Base-by-base conservation (phyloP, 2,797 vertebrate genomes). In the Coregonus ussuriensis region DNA sequence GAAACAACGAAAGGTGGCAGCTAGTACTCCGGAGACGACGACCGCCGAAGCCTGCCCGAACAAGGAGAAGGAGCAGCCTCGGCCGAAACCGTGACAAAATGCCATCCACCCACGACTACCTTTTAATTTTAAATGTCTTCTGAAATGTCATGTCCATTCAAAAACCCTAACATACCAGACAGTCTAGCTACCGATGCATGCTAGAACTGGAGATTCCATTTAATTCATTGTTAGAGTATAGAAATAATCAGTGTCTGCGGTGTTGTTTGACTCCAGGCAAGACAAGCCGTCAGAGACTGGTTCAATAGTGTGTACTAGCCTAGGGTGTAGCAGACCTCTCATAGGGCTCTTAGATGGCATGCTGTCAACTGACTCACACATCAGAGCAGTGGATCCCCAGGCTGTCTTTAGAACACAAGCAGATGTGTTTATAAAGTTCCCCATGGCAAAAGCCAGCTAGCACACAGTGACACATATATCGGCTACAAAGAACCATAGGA, bases 401-500 rank as follows among this genome's bases (percentile, higher is more conserved):
- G 83, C 76, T 66, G 72, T 76, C 56, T 77, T 71, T 71, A 72
- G 59, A 79, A 87, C 79, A 74, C 74, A 13, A 76, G 35, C 81
- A 82, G 81, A 88, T 87, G 89, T 79, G 82, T 87, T 77, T 65
- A 67, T 77, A 74, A 75, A 51, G 70, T 0, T 3, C 35, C 74
- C 66, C 66, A 7, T 9, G 56, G 72, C 74, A 81, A 75, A 76
- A 16, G 76, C 74, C 72, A 76, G 68, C 83, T 71, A 79, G 86
- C 67, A 52, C 66, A 21, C 77, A 56, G 68, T 76, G 21, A 63
- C 52, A 62, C 65, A 41, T 4, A 29, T 25, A 63, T 18, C 1
- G 59, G 9, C 59, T 25, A 25, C 9, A 13, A 25, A 13, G 9
- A 63, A 63, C n/a, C 56, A 63, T 16, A 62, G 59, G 59, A 62